Conservation (phyloP, 2,888 invertebrate species). For the Synergus japonicus region DNA sequence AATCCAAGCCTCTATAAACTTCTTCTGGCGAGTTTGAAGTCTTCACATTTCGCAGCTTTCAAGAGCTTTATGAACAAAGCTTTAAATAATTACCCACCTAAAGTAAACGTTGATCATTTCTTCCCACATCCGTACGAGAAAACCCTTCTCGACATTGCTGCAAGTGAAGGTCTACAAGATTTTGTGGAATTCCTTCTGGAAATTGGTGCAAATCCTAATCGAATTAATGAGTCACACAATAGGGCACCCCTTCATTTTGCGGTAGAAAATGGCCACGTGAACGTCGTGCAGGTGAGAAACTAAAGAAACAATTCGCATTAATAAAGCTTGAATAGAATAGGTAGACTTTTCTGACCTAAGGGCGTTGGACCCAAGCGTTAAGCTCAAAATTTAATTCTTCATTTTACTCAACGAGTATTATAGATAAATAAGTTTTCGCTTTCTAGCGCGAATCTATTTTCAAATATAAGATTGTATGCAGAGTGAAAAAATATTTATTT, state of each 20-base stretch:
- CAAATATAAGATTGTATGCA: too few species aligned
- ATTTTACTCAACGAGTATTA: too few species aligned
- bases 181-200: conserved; percentile 81
- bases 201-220: conserved; percentile 82
- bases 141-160: conserved; percentile 82
- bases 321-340: too few species aligned
- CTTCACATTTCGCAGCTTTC: conserved; percentile 13
- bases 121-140: conserved; percentile 81
- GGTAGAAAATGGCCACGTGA: conserved; percentile 77
- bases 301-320: neutral
- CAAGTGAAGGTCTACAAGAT: conserved; percentile 78
- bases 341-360: too few species aligned
- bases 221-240: conserved; percentile 79
- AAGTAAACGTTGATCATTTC: conserved; percentile 79
- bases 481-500: too few species aligned
- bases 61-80: conserved; percentile 28
- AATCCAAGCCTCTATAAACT: conserved; percentile 13
- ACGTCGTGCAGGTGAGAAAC: conserved; percentile 55
- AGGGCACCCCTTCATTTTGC: conserved; percentile 85
- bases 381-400: too few species aligned
- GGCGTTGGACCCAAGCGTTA: too few species aligned
- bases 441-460: too few species aligned
- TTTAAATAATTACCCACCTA: conserved; percentile 3
- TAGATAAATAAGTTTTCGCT: too few species aligned
- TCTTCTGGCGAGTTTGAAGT: conserved; percentile 1